Conservation (phyloP, 2,113 vertebrate species). For the Cyprinodon brontotheroides region DNA sequence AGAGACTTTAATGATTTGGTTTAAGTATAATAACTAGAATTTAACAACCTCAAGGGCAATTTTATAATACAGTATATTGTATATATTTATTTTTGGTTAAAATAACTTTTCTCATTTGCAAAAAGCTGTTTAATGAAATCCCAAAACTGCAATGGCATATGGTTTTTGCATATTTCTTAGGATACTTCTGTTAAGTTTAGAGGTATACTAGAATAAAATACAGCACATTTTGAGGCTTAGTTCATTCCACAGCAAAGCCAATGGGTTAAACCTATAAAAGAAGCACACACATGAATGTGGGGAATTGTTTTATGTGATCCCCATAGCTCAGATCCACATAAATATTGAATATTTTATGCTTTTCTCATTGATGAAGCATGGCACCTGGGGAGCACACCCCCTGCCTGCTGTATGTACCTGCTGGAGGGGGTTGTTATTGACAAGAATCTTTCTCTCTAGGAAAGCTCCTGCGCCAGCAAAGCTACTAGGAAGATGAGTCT, state of each 20-base stretch:
- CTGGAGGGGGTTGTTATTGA: constrained; percentile 50
- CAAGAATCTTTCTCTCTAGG: constrained; percentile 31
- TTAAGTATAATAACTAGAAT: no score
- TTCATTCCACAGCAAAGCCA: constrained; percentile 2
- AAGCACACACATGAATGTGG: constrained; percentile 9
- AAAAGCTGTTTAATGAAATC: no score
- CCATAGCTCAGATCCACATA: constrained; percentile 64
- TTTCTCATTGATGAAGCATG: constrained; percentile 68
- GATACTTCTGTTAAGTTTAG: not conserved
- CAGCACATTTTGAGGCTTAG: not conserved
- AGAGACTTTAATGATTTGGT: no score
- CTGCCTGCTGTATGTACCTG: constrained; percentile 32
- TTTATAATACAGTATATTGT: no score
- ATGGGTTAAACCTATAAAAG: not conserved
- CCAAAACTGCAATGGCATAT: no score
- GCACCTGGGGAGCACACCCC: constrained; percentile 62
- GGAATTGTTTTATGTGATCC: constrained; percentile 58
- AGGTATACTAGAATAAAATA: not conserved
- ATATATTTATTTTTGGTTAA: no score
- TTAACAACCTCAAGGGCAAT: no score
- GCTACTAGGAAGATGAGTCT: constrained; percentile 22
- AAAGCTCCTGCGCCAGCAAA: constrained; percentile 53
- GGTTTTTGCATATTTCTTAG: not conserved
- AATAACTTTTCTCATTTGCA: no score
- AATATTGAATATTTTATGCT: constrained; percentile 75